Evolutionary conservation across 2,797 vertebrate species (phyloP).

Genomic region (Nannoperca obscura): DNA sequence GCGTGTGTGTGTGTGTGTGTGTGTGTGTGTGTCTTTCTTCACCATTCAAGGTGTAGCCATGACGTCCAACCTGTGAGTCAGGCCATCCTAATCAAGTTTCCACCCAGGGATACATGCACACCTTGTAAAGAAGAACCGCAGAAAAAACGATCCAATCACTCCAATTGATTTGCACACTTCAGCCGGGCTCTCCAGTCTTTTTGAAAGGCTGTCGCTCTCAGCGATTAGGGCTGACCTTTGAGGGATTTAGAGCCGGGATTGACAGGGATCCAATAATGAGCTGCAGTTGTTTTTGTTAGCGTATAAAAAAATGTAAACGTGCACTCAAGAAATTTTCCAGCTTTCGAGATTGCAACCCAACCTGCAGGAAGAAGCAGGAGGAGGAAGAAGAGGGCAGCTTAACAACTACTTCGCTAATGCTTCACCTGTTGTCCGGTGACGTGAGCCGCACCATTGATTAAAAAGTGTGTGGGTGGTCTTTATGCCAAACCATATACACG

Average conservation of each 20-base stretch:
- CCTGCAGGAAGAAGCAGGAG: not conserved
- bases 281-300: not conserved
- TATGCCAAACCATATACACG: conserved; percentile 25
- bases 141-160: conserved; percentile 47
- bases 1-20: not conserved
- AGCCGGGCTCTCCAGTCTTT: not conserved
- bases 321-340: not conserved
- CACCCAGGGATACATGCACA: conserved; percentile 48
- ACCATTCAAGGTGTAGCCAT: conserved; percentile 27
- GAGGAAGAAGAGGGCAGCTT: conserved; percentile 5
- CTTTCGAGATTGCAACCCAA: not conserved
- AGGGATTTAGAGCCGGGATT: conserved; percentile 23
- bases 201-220: not conserved
- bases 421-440: conserved; percentile 57
- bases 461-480: conserved; percentile 59
- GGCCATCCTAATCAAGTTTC: conserved; percentile 69
- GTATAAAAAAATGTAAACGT: not conserved
- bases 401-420: conserved; percentile 22
- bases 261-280: not conserved
- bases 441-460: conserved; percentile 55
- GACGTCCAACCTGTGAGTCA: conserved; percentile 65
- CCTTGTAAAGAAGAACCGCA: conserved; percentile 24
- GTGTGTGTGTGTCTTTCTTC: conserved; percentile 15
- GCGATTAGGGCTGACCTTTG: conserved; percentile 49
- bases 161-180: conserved; percentile 59